Evolutionary conservation across 2,888 invertebrate genomes (phyloP).

Genomic region (Antheraea assamensis): DNA sequence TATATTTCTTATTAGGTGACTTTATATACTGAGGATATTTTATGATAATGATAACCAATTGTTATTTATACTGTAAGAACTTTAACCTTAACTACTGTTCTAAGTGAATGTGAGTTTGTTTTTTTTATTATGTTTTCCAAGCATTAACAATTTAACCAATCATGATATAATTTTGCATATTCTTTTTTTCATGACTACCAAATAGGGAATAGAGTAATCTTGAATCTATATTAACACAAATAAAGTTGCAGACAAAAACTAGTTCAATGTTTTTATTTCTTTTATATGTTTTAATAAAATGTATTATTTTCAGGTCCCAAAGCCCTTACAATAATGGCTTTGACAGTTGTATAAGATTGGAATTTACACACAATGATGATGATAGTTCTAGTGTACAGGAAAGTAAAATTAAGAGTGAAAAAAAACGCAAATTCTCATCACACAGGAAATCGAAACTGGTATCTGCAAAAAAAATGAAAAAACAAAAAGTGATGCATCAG

Average conservation of each 20-base stretch:
- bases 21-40: background rate
- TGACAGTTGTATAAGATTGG: constrained; percentile 44
- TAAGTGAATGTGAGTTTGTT: no score
- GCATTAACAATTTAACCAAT: no score
- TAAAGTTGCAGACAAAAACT: no score
- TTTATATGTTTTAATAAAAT: constrained; percentile 11
- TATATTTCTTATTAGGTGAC: background rate
- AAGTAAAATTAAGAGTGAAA: constrained; percentile 30
- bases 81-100: no score
- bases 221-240: no score
- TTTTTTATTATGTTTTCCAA: no score
- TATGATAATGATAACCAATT: no score
- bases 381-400: constrained; percentile 38
- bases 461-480: constrained; percentile 37
- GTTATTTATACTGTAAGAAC: no score
- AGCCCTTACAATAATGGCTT: constrained; percentile 54
- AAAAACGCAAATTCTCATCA: constrained; percentile 38
- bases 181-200: no score
- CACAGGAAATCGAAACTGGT: constrained; percentile 38
- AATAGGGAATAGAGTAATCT: no score
- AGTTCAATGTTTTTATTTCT: no score
- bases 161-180: no score
- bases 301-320: constrained; percentile 47
- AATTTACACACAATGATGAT: constrained; percentile 52
- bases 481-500: constrained; percentile 55